Evolutionary conservation across 2,113 vertebrate genomes (phyloP), one percentile per base, ranked within the genome.

Genomic region (Thermophis baileyi): DNA sequence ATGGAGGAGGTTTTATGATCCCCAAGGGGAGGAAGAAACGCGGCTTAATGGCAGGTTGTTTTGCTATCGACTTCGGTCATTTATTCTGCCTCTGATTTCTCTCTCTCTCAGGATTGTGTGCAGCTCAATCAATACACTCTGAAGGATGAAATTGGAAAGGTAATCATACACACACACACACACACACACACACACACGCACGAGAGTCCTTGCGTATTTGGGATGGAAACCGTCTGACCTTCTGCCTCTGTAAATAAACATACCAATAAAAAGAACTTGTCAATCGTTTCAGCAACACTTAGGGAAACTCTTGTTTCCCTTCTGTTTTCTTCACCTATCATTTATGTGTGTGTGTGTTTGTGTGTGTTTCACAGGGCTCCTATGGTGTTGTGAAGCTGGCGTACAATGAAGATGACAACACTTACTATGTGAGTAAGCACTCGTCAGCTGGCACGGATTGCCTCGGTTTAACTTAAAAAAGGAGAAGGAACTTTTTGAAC

Each of bases 81-180:
- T 49, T 0, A 81, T 40, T 53, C 81, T 89, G 51, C 7, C 10
- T 24, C 51, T 46, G 25, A 14, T 89, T 87, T 89, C 1, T 92
- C 81, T 95, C 91, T 88, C 18, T 94, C 94, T 0, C 94, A 99
- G 99, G 99, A 99, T 93, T 99, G 99, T 5, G 99, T 99, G 94
- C 99, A 99, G 96, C 98, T 99, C 96, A 99, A 99, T 96, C 99
- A 99, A 97, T 99, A 99, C 95, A 99, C 99, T 54, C 97, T 99
- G 96, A 99, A 99, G 97, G 99, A 99, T 10, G 99, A 99, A 97
- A 99, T 99, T 3, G 99, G 99, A 96, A 99, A 99, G 99, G 99
- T 99, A 97, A 96, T 6, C 95, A 11, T 46, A 7, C 11, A 50
- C 3, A 27, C 27, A 63, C 11, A n/a, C 3, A n/a, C 3, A 27